phyloP scores from a whole-genome alignment of 2,888 invertebrate genomes.

The Eurytoma californica region DNA sequence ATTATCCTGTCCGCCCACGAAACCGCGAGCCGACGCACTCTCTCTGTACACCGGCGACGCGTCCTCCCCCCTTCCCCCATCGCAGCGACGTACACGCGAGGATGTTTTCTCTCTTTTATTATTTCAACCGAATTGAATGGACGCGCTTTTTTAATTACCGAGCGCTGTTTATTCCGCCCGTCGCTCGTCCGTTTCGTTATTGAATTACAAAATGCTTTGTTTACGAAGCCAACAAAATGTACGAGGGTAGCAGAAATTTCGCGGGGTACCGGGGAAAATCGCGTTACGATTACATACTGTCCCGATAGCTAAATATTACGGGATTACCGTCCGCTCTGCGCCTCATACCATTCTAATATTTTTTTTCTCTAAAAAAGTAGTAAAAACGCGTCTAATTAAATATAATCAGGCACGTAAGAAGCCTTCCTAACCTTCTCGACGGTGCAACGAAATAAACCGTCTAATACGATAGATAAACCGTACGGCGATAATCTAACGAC shows the following conservation, averaged over 20 bases:
- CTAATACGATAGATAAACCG: background rate
- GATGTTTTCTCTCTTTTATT: too few relatives aligned
- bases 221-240: slow-evolving; percentile 20
- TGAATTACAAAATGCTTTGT: slow-evolving; percentile 1
- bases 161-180: too few relatives aligned
- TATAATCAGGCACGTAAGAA: too few relatives aligned
- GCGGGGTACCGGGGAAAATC: background rate
- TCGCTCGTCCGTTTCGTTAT: background rate
- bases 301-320: slow-evolving; percentile 36
- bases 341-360: background rate
- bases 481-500: slow-evolving; percentile 24
- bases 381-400: too few relatives aligned
- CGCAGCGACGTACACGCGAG: background rate
- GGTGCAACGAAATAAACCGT: background rate
- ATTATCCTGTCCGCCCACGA: slow-evolving; percentile 46
- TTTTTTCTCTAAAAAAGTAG: background rate
- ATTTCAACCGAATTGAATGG: too few relatives aligned
- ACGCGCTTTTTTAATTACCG: too few relatives aligned
- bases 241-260: slow-evolving; percentile 25
- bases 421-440: too few relatives aligned
- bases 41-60: background rate
- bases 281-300: slow-evolving; percentile 10
- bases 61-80: background rate
- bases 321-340: slow-evolving; percentile 26
- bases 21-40: background rate